Evolutionary conservation across 2,113 vertebrate species (phyloP).

Genomic region (Andinoacara biseriatus): DNA sequence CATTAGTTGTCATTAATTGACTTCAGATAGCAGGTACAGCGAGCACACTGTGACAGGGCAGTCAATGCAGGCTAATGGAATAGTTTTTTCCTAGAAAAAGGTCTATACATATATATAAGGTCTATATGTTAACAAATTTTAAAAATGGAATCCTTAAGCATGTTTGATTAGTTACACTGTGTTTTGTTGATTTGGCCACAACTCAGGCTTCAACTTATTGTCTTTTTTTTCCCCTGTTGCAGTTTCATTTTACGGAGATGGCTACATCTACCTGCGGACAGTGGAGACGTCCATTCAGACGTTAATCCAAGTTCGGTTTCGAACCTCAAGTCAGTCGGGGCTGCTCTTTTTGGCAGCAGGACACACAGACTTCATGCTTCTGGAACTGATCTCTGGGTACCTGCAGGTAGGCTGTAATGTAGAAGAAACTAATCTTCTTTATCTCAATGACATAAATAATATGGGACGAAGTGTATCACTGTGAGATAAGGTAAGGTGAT

Average conservation of each 20-base stretch:
- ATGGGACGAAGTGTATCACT: neutral
- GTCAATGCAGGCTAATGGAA: constrained; percentile 45
- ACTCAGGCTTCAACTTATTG: neutral
- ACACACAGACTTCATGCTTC: constrained; percentile 81
- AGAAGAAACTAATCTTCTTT: neutral
- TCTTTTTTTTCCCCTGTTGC: neutral
- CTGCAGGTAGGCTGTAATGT: constrained; percentile 74
- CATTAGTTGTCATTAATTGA: constrained; percentile 79
- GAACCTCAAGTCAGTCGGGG: constrained; percentile 82
- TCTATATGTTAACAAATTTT: neutral
- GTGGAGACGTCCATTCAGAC: constrained; percentile 77
- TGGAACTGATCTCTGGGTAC: constrained; percentile 83
- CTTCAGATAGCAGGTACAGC: constrained; percentile 67
- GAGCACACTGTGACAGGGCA: constrained; percentile 44
- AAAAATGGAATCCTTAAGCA: neutral
- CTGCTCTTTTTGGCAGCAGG: constrained; percentile 88
- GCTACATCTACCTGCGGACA: constrained; percentile 83
- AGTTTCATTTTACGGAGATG: constrained; percentile 91
- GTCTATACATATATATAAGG: too few species aligned
- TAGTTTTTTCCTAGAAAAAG: neutral
- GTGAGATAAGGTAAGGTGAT: neutral
- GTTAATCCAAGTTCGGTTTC: constrained; percentile 84
- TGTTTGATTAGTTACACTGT: neutral
- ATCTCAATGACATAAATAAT: neutral
- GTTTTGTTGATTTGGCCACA: neutral